A percentile compares a stretch with the other conserved stretches of the same genome.
These are phyloP conservation scores for Desmophyllum pertusum DNA, from an alignment of 92 coral and sea anemone genomes.

Conservation along the genomic window DNA sequence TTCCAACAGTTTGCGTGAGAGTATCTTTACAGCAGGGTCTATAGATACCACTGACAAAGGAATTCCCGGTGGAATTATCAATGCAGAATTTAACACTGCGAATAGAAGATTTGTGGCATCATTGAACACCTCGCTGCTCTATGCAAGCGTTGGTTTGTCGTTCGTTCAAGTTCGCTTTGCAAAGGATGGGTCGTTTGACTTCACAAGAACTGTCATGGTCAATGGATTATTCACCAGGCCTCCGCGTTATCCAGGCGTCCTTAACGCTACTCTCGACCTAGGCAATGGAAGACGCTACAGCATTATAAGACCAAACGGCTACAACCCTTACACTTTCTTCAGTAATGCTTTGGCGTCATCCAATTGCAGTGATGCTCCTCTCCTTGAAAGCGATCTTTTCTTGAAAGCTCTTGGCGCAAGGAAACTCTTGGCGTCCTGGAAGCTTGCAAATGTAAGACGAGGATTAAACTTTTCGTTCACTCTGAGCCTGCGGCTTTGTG, in stretches of 20 bases:
- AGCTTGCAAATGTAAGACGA: constrained; percentile 38
- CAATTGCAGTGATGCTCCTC: constrained; percentile 54
- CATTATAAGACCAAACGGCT: constrained; percentile 51
- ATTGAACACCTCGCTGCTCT: constrained; percentile 52
- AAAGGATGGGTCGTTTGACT: constrained; percentile 37
- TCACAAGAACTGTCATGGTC: constrained; percentile 31
- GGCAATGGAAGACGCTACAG: constrained; percentile 35
- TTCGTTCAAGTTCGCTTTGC: constrained; percentile 45
- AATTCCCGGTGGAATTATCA: constrained; percentile 28
- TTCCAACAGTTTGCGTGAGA: constrained; percentile 12
- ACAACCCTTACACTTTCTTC: constrained; percentile 51
- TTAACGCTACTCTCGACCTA: constrained; percentile 42
- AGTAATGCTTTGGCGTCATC: constrained; percentile 46
- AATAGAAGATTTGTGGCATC: constrained; percentile 31
- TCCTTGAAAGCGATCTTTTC: constrained; percentile 35
- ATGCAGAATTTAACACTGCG: constrained; percentile 28
- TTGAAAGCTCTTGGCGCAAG: constrained; percentile 28
- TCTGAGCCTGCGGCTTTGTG: constrained; percentile 43
- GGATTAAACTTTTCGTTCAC: constrained; percentile 52
- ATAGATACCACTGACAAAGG: constrained; percentile 26
- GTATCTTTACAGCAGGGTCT: constrained; percentile 30
- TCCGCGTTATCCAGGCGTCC: constrained; percentile 35
- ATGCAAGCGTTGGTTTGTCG: constrained; percentile 50
- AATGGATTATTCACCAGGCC: constrained; percentile 42
- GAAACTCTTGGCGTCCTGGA: constrained; percentile 48